Evolutionary conservation across 53 echinoderm and acorn worm species (phyloP).

Genomic region (Holothuria leucospilota): DNA sequence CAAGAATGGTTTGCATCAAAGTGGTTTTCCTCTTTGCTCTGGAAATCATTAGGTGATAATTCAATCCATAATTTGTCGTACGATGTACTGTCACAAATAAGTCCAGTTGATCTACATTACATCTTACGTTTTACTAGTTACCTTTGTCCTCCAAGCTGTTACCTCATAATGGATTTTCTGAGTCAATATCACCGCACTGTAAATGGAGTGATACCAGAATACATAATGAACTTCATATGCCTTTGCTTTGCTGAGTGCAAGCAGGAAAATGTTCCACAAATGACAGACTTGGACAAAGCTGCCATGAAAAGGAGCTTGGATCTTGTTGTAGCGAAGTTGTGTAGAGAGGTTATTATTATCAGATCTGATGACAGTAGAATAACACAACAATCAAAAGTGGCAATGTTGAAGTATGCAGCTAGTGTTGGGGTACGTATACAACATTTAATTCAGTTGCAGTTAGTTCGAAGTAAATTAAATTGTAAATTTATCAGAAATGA

Average conservation of each 20-base stretch:
- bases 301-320: not conserved
- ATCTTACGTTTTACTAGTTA: conserved; percentile 6
- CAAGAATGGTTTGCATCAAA: not conserved
- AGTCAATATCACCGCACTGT: not conserved
- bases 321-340: not conserved
- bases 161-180: not conserved
- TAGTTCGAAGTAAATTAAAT: not conserved
- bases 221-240: conserved; percentile 1
- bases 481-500: not conserved
- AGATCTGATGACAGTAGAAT: conserved; percentile 4
- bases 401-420: not conserved
- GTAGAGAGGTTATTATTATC: not conserved
- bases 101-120: too few relatives aligned
- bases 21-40: not conserved
- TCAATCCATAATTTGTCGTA: too few relatives aligned
- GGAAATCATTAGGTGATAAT: not conserved
- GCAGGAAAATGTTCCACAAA: not conserved
- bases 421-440: not conserved
- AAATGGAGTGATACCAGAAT: conserved; percentile 2
- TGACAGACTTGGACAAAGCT: too few relatives aligned
- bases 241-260: conserved; percentile 9
- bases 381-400: not conserved
- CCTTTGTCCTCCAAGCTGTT: conserved; percentile 3
- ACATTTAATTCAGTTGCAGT: too few relatives aligned
- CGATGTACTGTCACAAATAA: not conserved